phyloP scores from a whole-genome alignment of 2,113 vertebrate species.

The mouse (Mus musculus) region GRCm39 chr12:85575501-85576000 shows the following conservation, averaged over 20 bases:
- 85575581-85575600: not conserved
- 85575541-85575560: not conserved
- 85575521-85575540: not conserved
- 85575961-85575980: not conserved
- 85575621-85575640: not conserved
- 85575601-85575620: not conserved
- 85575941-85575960: not conserved
- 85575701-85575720: not conserved
- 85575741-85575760: not conserved
- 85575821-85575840: not conserved
- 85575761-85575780: not conserved
- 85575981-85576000: slow-evolving; percentile 38
- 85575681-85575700: not conserved
- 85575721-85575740: not conserved
- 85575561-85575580: not conserved
- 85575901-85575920: not conserved
- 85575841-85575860: not conserved
- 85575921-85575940: not conserved
- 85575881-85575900: not conserved
- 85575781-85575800: not conserved
- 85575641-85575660: not conserved
- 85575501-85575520: not conserved
- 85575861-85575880: not conserved
- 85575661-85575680: not conserved
- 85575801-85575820: not conserved